Evolutionary conservation across 2,888 invertebrate genomes (phyloP).

Genomic region (Petrolisthes manimaculis): DNA sequence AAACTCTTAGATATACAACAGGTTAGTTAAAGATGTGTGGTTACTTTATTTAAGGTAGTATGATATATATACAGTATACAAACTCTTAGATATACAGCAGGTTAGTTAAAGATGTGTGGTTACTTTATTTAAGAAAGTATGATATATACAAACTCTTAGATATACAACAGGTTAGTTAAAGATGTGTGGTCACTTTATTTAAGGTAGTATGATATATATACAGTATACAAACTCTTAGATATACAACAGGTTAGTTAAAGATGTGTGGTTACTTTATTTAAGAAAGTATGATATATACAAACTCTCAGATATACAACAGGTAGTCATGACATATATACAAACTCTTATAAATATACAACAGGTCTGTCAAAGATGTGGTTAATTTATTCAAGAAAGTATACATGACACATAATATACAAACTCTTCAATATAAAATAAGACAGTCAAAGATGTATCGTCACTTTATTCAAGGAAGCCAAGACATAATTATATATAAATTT

Average conservation of each 20-base stretch:
- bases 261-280: background rate
- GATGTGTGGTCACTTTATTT: no score
- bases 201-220: no score
- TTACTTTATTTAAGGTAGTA: background rate
- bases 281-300: background rate
- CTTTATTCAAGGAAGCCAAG: background rate
- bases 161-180: background rate
- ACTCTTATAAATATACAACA: background rate
- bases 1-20: constrained; percentile 49
- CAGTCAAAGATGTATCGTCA: no score
- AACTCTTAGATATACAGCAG: background rate
- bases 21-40: constrained; percentile 18
- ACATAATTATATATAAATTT: background rate
- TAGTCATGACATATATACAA: background rate
- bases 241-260: no score
- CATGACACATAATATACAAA: no score
- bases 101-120: background rate
- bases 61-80: background rate
- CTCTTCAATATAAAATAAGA: no score
- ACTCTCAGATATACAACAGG: no score
- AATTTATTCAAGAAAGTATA: no score
- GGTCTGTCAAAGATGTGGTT: background rate
- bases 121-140: background rate
- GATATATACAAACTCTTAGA: no score
- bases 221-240: no score